phyloP scores from a whole-genome alignment of 2,888 invertebrate genomes.

The Agrochola lota region DNA sequence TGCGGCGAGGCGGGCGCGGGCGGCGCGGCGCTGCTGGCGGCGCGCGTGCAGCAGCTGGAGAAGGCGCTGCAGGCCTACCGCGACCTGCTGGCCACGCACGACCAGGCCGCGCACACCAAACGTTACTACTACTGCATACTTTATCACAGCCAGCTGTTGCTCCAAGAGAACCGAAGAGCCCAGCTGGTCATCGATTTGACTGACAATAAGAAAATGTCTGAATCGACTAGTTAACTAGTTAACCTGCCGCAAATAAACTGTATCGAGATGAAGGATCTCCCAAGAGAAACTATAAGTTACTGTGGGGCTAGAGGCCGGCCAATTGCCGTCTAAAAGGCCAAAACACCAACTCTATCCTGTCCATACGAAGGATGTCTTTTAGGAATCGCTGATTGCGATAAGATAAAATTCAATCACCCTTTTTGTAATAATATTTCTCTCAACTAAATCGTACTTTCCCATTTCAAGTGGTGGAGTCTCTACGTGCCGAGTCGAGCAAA shows the following conservation, averaged over 20 bases:
- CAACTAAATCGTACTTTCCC: neutral
- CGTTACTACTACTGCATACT: conserved; percentile 62
- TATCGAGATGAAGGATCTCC: neutral
- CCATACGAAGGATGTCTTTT: neutral
- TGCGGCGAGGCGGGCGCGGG: conserved; percentile 83
- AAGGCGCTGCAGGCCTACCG: conserved; percentile 93
- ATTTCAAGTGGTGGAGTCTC: conserved; percentile 76
- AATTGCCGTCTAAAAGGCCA: neutral
- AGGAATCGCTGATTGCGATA: too few species aligned
- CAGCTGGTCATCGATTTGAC: neutral
- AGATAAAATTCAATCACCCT: neutral
- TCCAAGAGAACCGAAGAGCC: too few species aligned
- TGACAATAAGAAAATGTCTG: neutral
- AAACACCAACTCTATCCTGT: neutral
- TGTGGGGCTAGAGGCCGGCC: too few species aligned
- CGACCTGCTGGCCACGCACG: conserved; percentile 92
- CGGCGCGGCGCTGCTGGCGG: conserved; percentile 87
- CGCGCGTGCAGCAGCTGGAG: conserved; percentile 93
- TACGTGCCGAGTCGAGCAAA: conserved; percentile 89
- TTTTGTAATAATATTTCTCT: neutral
- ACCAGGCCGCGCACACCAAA: conserved; percentile 88
- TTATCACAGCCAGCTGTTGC: neutral
- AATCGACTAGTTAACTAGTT: neutral
- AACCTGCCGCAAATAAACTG: neutral
- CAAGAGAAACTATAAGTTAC: too few species aligned